These are phyloP conservation scores for Actenoides hombroni DNA, from an alignment of 2,113 vertebrate species.

Conservation along the genomic window DNA sequence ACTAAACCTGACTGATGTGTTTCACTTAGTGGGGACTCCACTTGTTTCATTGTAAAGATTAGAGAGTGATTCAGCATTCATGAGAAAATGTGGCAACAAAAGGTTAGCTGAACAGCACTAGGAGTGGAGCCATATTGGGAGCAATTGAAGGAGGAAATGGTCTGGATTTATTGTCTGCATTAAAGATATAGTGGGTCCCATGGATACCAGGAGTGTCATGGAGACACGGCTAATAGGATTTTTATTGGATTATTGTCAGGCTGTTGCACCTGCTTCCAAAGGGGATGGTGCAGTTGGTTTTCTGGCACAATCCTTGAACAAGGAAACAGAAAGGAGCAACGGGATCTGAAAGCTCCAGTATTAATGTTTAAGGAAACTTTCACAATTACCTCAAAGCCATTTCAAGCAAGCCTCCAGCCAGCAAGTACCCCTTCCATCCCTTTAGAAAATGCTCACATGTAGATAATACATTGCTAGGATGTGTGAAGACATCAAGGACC, in stretches of 20 bases:
- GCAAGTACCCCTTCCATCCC: not conserved
- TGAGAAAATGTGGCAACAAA: conserved; percentile 69
- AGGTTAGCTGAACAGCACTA: conserved; percentile 61
- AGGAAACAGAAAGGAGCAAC: conserved; percentile 31
- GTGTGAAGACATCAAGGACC: not conserved
- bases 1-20: conserved; percentile 47
- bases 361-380: not conserved
- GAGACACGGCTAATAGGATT: conserved; percentile 76
- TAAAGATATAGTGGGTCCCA: conserved; percentile 77
- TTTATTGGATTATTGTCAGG: conserved; percentile 77
- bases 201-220: conserved; percentile 74
- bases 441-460: not conserved
- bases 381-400: not conserved
- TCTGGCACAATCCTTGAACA: conserved; percentile 48
- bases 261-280: conserved; percentile 75
- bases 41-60: conserved; percentile 56
- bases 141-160: conserved; percentile 73
- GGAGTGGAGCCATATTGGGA: conserved; percentile 73
- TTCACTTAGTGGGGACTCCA: conserved; percentile 45
- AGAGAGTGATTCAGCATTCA: conserved; percentile 70
- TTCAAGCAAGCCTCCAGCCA: not conserved
- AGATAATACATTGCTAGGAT: not conserved
- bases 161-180: conserved; percentile 78
- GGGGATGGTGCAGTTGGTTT: conserved; percentile 46
- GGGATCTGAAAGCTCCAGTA: not conserved